A percentile compares a stretch with the other conserved stretches of the same genome.
These are phyloP conservation scores for Micropterix aruncella DNA, from an alignment of 2,888 invertebrate species.

Conservation along the genomic window DNA sequence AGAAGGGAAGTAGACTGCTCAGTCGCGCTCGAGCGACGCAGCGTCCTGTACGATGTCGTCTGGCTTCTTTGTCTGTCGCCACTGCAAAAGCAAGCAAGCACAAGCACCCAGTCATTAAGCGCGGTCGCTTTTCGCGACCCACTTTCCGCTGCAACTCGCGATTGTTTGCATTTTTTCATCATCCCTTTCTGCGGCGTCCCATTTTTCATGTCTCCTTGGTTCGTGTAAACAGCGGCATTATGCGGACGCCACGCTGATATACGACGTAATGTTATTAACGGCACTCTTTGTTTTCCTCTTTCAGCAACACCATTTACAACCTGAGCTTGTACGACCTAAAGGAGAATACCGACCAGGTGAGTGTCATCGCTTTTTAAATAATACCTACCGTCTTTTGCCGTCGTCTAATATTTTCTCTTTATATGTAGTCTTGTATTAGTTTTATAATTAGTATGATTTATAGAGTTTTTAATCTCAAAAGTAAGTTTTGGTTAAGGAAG, in stretches of 20 bases:
- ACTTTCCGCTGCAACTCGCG: background rate
- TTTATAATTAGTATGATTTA: no score
- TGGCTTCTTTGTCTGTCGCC: no score
- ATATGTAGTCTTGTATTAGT: no score
- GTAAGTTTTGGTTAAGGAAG: no score
- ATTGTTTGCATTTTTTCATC: background rate
- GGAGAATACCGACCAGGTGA: conserved; percentile 61
- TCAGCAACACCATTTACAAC: conserved; percentile 82
- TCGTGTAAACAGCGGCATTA: background rate
- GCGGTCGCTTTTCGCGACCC: background rate
- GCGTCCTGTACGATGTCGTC: no score
- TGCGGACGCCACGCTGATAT: background rate
- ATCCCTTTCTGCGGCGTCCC: background rate
- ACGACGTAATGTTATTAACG: background rate
- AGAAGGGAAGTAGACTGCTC: no score
- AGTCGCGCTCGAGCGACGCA: no score
- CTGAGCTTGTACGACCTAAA: conserved; percentile 73
- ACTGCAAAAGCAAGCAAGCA: no score
- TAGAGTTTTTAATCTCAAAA: no score
- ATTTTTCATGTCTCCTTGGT: background rate
- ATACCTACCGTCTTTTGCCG: no score
- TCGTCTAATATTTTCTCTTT: no score
- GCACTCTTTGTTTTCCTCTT: conserved; percentile 15
- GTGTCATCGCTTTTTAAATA: no score
- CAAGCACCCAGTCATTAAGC: background rate